Percentiles rank a stretch among this genome's conserved stretches.
These are phyloP conservation scores for Dastarcus helophoroides DNA, from an alignment of 2,888 invertebrate species.

Conservation along the genomic window DNA sequence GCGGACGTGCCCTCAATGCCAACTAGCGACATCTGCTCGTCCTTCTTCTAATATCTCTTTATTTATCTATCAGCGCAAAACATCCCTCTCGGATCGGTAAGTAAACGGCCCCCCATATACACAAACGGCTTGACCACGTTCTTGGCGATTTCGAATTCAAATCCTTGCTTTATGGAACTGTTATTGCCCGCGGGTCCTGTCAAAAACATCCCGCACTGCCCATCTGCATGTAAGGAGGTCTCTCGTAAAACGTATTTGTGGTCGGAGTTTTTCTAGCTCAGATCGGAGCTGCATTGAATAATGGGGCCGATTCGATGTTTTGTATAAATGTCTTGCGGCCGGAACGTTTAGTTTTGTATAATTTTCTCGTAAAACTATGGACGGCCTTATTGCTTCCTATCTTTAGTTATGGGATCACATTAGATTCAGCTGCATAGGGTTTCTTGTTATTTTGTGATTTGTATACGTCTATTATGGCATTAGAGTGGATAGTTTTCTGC, in stretches of 20 bases:
- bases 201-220: conserved; percentile 31
- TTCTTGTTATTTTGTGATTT: too few relatives aligned
- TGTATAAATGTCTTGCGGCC: conserved; percentile 21
- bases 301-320: conserved; percentile 23
- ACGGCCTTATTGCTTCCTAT: too few relatives aligned
- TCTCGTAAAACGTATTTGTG: conserved; percentile 29
- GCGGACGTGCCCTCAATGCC: conserved; percentile 22
- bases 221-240: conserved; percentile 18
- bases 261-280: conserved; percentile 16
- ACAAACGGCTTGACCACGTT: conserved; percentile 35
- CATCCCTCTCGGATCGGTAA: conserved; percentile 10
- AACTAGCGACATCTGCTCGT: conserved; percentile 24
- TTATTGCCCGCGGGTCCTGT: conserved; percentile 34
- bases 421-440: too few relatives aligned
- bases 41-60: conserved; percentile 30
- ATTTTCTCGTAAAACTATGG: conserved; percentile 12
- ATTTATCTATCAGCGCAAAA: conserved; percentile 35
- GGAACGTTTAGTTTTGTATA: conserved; percentile 15
- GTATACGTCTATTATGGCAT: too few relatives aligned
- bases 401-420: too few relatives aligned
- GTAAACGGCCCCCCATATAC: conserved; percentile 21
- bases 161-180: conserved; percentile 35
- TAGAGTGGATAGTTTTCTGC: too few relatives aligned
- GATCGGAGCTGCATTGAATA: conserved; percentile 27
- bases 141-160: conserved; percentile 30